Evolutionary conservation across 1,140 invertebrate species (phyloP).

Genomic region (Brachionus plicatilis): DNA sequence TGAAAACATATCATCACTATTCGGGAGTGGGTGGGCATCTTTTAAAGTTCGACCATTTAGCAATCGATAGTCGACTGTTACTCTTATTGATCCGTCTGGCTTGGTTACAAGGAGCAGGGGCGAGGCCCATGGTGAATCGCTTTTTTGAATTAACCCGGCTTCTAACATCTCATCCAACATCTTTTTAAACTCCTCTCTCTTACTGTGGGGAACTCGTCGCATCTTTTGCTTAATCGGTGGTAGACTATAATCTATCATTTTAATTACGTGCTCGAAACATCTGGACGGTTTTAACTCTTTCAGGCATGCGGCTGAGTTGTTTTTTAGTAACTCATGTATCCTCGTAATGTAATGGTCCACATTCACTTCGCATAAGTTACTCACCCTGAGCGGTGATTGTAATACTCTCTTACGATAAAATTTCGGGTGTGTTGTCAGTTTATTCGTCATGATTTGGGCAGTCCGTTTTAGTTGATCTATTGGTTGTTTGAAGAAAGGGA

Average conservation of each 20-base stretch:
- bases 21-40: slow-evolving; percentile 40
- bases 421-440: slow-evolving; percentile 31
- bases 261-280: neutral
- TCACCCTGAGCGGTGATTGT: neutral
- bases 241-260: neutral
- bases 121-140: neutral
- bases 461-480: neutral
- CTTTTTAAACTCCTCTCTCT: neutral
- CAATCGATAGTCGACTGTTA: neutral
- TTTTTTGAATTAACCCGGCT: slow-evolving; percentile 41
- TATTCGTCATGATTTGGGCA: neutral
- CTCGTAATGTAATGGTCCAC: neutral
- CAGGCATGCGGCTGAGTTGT: neutral
- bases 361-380: neutral
- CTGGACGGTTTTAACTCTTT: neutral
- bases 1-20: slow-evolving; percentile 42
- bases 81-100: neutral
- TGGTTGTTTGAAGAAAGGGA: neutral
- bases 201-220: neutral
- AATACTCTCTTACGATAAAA: neutral
- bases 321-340: neutral
- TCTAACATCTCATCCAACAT: slow-evolving; percentile 34
- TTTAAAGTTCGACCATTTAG: slow-evolving; percentile 42
- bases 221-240: neutral
- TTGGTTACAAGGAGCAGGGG: slow-evolving; percentile 23